Evolutionary conservation across 2,888 invertebrate species (phyloP).

Genomic region (Yponomeuta sedellus): DNA sequence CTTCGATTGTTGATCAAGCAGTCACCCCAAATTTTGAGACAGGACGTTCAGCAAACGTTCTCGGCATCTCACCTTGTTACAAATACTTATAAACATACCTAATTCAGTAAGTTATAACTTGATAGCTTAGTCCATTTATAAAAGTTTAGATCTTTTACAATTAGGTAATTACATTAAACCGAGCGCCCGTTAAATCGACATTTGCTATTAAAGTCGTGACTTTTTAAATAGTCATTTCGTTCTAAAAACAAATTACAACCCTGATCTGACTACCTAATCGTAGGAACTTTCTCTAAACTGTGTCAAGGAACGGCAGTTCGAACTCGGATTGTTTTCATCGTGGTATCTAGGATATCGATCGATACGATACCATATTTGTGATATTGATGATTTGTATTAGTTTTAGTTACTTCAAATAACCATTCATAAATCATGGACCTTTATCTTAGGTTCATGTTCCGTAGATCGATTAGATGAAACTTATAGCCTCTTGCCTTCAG

Average conservation of each 20-base stretch:
- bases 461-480: background rate
- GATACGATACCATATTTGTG: conserved; percentile 8
- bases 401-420: background rate
- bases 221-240: background rate
- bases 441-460: background rate
- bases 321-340: background rate
- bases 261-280: no score
- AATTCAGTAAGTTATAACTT: conserved; percentile 11
- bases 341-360: conserved; percentile 8
- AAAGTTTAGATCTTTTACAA: conserved; percentile 11
- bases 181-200: background rate
- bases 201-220: background rate
- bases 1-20: background rate
- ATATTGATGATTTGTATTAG: conserved; percentile 11
- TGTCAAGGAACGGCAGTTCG: background rate
- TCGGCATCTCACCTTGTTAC: conserved; percentile 7
- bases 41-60: conserved; percentile 3
- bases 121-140: conserved; percentile 13
- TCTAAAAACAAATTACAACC: background rate
- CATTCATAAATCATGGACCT: background rate
- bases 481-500: background rate
- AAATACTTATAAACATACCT: background rate
- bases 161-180: conserved; percentile 5
- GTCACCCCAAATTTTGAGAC: background rate
- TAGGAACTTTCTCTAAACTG: no score